These are phyloP conservation scores for Melospiza melodia DNA, from an alignment of 2,113 vertebrate species.

Conservation along the genomic window DNA sequence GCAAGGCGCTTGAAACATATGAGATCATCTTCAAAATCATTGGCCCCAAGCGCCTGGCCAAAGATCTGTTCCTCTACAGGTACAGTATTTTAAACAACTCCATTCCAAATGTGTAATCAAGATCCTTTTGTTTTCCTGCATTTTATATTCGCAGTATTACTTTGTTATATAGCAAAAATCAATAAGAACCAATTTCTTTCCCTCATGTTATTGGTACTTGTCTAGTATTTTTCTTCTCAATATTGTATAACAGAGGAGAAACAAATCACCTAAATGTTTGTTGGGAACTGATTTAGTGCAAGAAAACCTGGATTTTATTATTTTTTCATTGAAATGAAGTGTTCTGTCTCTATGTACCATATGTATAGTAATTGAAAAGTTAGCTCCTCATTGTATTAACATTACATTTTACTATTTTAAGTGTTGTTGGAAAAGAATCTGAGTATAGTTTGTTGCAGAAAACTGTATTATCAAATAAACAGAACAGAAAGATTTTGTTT, in stretches of 20 bases:
- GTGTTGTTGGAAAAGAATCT: not conserved
- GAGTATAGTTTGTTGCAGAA: not conserved
- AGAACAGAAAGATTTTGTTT: not conserved
- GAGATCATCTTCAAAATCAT: constrained; percentile 99
- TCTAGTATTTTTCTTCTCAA: not conserved
- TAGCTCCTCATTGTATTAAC: not conserved
- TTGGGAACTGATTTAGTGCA: not conserved
- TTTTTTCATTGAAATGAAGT: not conserved
- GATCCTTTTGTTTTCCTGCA: not conserved
- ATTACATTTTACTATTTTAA: not conserved
- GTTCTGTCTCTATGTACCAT: not conserved
- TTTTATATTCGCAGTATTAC: not conserved
- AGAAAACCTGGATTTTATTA: not conserved
- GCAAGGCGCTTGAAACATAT: constrained; percentile 97
- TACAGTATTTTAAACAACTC: constrained; percentile 34
- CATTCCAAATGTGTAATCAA: not conserved
- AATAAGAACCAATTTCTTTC: not conserved
- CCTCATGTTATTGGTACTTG: not conserved
- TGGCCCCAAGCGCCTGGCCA: constrained; percentile 96
- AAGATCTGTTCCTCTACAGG: constrained; percentile 99
- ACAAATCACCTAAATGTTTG: not conserved
- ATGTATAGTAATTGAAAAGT: not conserved
- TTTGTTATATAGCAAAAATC: not conserved
- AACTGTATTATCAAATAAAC: not conserved
- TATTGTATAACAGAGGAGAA: not conserved